Evolutionary conservation across 2,113 vertebrate species (phyloP), one percentile per base, ranked within the genome.

Genomic region (Gopherus evgoodei): DNA sequence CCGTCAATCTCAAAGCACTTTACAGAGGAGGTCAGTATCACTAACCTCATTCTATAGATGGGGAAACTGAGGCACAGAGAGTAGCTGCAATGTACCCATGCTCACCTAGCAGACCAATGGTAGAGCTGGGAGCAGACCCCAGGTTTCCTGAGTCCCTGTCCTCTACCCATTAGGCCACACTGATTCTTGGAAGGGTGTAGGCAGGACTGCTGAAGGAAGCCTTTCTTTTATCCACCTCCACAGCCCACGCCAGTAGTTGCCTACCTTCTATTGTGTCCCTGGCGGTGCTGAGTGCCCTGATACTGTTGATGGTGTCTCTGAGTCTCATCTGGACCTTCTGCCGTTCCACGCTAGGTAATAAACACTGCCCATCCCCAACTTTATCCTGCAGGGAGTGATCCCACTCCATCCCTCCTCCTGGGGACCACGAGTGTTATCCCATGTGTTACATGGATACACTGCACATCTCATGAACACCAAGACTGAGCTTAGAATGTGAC

Each of bases 41-140:
- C 3, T 16, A 62, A 2, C 29, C 59, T 14, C 59, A 3, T 72
- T 72, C 11, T 21, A 72, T 11, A 4, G 17, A 21, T 72, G 9
- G 19, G 65, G n/a, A 72, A 72, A 72, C n/a, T 38, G 65, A 72
- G 65, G 65, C 65, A 72, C 16, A 38, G 65, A 22, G n/a, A 4
- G 8, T 38, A 1, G 19, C 2, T 17, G 4, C 11, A 4, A 72
- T n/a, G 19, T 72, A n/a, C 9, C 8, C n/a, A 38, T 2, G 21
- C 19, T 72, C 19, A 72, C 5, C 35, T 19, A 19, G 9, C n/a
- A 21, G 35, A 9, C 65, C 35, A 72, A 9, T 72, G 65, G 3
- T n/a, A 72, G n/a, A 35, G 35, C 17, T 1, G n/a, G 65, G n/a
- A 72, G 17, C 9, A 21, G n/a, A 72, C 5, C 4, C 65, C 65